phyloP scores from a whole-genome alignment of 2,888 invertebrate species.

The Beris morrisii region DNA sequence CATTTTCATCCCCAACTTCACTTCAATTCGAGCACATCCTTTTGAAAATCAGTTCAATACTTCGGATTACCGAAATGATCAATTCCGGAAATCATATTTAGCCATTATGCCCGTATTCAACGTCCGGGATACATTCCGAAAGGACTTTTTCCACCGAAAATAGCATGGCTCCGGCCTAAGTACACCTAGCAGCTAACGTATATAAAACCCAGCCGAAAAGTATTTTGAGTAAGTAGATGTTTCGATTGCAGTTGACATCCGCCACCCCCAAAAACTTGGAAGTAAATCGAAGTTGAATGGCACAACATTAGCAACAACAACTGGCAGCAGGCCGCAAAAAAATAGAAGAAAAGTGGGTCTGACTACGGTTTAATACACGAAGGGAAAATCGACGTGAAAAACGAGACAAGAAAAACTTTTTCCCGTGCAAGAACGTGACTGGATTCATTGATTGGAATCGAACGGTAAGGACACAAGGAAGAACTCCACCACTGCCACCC shows the following conservation, averaged over 20 bases:
- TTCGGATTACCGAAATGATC: conserved; percentile 28
- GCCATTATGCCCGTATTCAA: conserved; percentile 14
- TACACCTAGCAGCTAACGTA: background rate
- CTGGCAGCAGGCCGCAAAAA: conserved; percentile 22
- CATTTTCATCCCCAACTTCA: too few relatives aligned
- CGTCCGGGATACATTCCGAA: background rate
- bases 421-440: conserved; percentile 34
- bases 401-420: conserved; percentile 26
- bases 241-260: conserved; percentile 31
- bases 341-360: background rate
- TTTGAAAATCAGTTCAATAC: conserved; percentile 14
- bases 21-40: background rate
- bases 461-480: conserved; percentile 14
- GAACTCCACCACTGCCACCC: background rate
- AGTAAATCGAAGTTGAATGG: conserved; percentile 33
- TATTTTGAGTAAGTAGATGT: conserved; percentile 29
- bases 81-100: conserved; percentile 27
- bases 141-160: too few relatives aligned
- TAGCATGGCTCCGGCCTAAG: too few relatives aligned
- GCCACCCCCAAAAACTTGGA: conserved; percentile 16
- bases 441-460: conserved; percentile 36
- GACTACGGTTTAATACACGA: background rate
- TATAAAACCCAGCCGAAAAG: conserved; percentile 7
- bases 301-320: conserved; percentile 7
- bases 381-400: conserved; percentile 19